These are phyloP conservation scores for Vulpes lagopus DNA, from an alignment of 2,113 vertebrate species.

Conservation along the genomic window DNA sequence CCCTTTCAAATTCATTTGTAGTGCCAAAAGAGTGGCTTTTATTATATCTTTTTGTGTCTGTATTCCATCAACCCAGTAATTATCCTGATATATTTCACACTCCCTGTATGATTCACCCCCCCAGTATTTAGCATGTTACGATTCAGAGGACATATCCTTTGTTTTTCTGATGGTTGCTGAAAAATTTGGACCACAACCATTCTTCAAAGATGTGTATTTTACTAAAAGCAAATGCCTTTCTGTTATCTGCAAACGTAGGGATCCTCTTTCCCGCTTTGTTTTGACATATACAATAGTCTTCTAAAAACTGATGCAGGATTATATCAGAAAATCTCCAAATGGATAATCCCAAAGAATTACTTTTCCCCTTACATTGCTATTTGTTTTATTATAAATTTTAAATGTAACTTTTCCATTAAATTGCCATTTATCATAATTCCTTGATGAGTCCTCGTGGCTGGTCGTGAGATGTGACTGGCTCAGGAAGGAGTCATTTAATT, in stretches of 20 bases:
- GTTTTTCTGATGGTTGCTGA: not conserved
- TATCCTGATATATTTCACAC: slow-evolving; percentile 23
- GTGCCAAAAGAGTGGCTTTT: not conserved
- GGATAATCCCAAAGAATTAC: not conserved
- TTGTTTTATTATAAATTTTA: not conserved
- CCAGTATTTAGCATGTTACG: not conserved
- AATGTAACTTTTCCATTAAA: not conserved
- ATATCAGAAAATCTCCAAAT: not conserved
- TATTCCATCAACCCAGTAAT: not conserved
- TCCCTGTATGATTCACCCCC: not conserved
- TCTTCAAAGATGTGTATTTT: slow-evolving; percentile 41
- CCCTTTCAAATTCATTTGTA: not conserved
- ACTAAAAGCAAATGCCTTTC: not conserved
- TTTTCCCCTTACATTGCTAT: not conserved
- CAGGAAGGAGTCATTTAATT: not conserved
- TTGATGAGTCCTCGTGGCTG: not conserved
- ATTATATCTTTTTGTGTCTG: slow-evolving; percentile 1
- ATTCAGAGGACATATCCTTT: not conserved
- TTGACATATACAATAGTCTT: slow-evolving; percentile 35
- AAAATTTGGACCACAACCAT: not conserved
- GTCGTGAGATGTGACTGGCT: not conserved
- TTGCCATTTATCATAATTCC: not conserved
- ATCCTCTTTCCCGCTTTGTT: not conserved
- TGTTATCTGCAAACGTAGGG: not conserved
- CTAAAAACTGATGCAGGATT: not conserved